Evolutionary conservation across 2,113 vertebrate genomes (phyloP).

Genomic region (Neodon shergylaensis): DNA sequence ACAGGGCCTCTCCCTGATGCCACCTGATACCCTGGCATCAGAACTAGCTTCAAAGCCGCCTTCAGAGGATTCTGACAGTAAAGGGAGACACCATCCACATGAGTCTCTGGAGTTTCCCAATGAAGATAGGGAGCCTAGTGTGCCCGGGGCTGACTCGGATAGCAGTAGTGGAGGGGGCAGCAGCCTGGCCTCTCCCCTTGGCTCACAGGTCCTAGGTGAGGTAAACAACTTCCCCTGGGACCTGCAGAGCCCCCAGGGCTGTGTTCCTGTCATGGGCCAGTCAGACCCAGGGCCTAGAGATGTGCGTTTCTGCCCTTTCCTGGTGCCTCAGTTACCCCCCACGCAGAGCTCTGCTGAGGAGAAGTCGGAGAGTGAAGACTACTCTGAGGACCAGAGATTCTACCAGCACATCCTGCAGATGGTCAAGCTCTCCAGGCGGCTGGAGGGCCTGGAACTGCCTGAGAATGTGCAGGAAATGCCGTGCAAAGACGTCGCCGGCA

Average conservation of each 20-base stretch:
- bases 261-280: background rate
- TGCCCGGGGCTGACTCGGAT: background rate
- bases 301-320: background rate
- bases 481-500: background rate
- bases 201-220: constrained; percentile 32
- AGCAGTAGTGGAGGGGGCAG: background rate
- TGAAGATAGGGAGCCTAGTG: background rate
- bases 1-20: background rate
- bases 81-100: background rate
- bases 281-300: background rate
- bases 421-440: constrained; percentile 66
- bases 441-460: constrained; percentile 33
- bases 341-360: constrained; percentile 45
- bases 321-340: background rate
- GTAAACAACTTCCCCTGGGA: constrained; percentile 66
- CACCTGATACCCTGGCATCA: rapidly evolving
- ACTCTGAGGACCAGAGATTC: constrained; percentile 70
- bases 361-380: constrained; percentile 65
- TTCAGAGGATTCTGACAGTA: no score
- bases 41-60: background rate
- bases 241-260: background rate
- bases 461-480: constrained; percentile 5
- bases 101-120: background rate
- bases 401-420: constrained; percentile 71
- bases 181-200: background rate